A percentile compares a stretch with the other conserved stretches of the same genome.
These are phyloP conservation scores for Dasypus novemcinctus DNA, from an alignment of 2,113 vertebrate species.

Conservation along the genomic window DNA sequence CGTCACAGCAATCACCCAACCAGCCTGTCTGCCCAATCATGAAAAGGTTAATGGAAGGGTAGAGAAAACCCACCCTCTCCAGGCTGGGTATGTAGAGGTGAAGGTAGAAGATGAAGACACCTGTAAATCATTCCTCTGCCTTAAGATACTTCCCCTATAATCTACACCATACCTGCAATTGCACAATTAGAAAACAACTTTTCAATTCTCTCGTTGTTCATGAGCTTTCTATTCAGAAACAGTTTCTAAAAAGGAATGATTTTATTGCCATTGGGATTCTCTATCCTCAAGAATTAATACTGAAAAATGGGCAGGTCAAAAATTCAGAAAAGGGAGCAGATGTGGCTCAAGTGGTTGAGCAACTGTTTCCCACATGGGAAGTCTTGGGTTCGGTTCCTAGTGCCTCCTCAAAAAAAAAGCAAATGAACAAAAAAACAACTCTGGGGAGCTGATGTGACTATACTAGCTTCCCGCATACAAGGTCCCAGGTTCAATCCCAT, in stretches of 20 bases:
- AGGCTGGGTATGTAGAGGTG: neutral
- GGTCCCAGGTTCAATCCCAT: too few relatives aligned
- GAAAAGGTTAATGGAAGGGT: neutral
- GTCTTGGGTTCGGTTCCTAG: too few relatives aligned
- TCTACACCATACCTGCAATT: neutral
- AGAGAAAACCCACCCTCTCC: neutral
- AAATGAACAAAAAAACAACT: too few relatives aligned
- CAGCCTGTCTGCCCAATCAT: neutral
- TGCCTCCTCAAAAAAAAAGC: neutral
- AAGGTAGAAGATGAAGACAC: neutral
- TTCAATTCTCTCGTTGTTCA: slow-evolving; percentile 2
- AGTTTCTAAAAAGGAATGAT: slow-evolving; percentile 9
- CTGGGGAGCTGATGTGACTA: too few relatives aligned
- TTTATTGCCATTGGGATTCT: neutral
- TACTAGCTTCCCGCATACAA: too few relatives aligned
- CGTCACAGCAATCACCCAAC: neutral
- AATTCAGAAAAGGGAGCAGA: too few relatives aligned
- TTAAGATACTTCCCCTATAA: neutral
- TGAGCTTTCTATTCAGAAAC: slow-evolving; percentile 28
- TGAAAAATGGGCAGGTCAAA: slow-evolving; percentile 10
- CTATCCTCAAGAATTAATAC: neutral
- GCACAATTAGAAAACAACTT: neutral
- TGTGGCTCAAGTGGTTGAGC: too few relatives aligned
- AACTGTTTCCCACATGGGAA: too few relatives aligned
- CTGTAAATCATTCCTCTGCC: neutral